Conservation (phyloP, 1,140 invertebrate species). For the Drosophila parabipectinata region DNA sequence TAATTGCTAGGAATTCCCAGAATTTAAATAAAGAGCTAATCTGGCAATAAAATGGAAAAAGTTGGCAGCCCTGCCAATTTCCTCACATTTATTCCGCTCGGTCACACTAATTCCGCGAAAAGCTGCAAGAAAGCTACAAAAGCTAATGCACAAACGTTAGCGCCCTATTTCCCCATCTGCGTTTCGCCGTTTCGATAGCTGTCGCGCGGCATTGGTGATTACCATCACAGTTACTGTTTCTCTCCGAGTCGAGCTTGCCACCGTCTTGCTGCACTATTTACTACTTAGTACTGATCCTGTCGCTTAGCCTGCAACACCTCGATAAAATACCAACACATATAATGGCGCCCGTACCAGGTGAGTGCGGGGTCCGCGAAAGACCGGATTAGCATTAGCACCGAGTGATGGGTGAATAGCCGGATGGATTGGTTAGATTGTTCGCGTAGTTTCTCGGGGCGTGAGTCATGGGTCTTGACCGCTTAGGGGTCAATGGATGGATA, state of each 20-base stretch:
- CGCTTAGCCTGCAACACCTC: conserved; percentile 52
- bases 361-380: conserved; percentile 35
- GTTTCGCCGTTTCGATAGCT: conserved; percentile 39
- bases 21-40: no score
- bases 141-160: conserved; percentile 69
- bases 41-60: no score
- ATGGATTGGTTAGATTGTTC: conserved; percentile 38
- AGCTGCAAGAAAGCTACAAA: conserved; percentile 57
- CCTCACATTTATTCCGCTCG: no score
- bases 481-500: conserved; percentile 17
- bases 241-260: conserved; percentile 13
- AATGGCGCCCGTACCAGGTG: conserved; percentile 79
- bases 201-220: not conserved
- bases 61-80: no score
- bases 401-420: not conserved
- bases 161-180: conserved; percentile 74
- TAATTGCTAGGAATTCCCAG: no score
- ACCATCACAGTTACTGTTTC: conserved; percentile 16
- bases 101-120: no score
- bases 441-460: conserved; percentile 52
- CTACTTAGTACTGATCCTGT: conserved; percentile 53
- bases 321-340: conserved; percentile 63
- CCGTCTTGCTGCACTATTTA: conserved; percentile 35
- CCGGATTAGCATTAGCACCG: not conserved
- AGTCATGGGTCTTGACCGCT: conserved; percentile 34